Base-by-base conservation (phyloP, 1,140 invertebrate genomes). In the Drosophila nigromelanica region DNA sequence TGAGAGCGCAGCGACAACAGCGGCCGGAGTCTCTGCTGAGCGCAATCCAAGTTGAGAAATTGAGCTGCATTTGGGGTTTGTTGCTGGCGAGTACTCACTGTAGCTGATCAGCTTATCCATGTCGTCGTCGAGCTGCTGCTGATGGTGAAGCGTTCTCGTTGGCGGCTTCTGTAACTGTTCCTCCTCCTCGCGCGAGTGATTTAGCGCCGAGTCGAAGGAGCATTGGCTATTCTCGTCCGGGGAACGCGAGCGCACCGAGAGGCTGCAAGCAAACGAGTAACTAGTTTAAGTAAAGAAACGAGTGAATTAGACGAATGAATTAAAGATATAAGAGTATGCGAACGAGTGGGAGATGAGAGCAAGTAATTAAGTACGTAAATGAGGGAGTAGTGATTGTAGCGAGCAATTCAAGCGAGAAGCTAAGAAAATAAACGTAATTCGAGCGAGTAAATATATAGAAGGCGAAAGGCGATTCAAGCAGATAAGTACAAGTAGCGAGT, bases 151-250 rank as follows among this genome's bases (percentile, higher is more conserved):
- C 40, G 50, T 18, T 30, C 69, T 37, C 27, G 48, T 30, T 5
- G 62, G 73, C n/a, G 55, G 62, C 45, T 80, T 76, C 7, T 71
- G 61, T 5, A 59, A 48, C 6, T 73, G 83, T 15, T 95, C 95
- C 78, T 95, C 95, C 80, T 97, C 96, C 74, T 96, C 95, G 51
- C 95, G 94, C 5, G 96, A 96, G 67, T 96, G 95, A 92, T 97
- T 97, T 54, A 97, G 91, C 80, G 96, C 96, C 0, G 96, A 97
- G 92, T 97, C 97, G 69, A 97, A 92, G 67, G 96, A 97, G 39
- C 96, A 96, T 73, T 95, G 96, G 40, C 95, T 95, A 39, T 94
- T 95, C 86, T 95, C 95, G 86, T 95, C 94, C 35, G 94, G 95
- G 11, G 94, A 95, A 69, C 93, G 93, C 59, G 94, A 95, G 30